Evolutionary conservation across 1,140 invertebrate species (phyloP), one percentile per base, ranked within the genome.

Genomic region (Drosophila pachea): DNA sequence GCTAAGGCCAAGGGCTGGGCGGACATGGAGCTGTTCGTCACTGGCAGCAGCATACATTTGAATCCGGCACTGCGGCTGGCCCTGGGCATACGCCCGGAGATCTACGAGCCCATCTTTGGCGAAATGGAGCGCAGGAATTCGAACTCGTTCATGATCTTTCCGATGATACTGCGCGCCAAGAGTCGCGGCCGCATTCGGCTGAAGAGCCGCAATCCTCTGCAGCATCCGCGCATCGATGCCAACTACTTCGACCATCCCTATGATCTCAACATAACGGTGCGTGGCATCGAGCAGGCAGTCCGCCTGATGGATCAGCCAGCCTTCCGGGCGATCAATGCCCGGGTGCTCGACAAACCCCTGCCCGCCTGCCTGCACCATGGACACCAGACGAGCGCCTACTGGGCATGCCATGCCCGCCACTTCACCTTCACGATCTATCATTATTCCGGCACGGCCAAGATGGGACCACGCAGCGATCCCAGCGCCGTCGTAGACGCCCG

Each of bases 391-490:
- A 92, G 93, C 47, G 90, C 88, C 1, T 97, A 96, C 79, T 95
- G 94, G 90, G 92, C 92, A n/a, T 97, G 95, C 87, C 90, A 93
- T 50, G 89, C 92, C 0, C 91, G 91, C 22, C 90, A 92, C 49
- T 92, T 94, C n/a, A 94, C 94, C 0, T 90, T 92, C n/a, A 94
- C 93, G 0, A 93, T 95, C 45, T 95, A 94, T 76, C 95, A 97
- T 88, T 93, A 93, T n/a, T 91, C 92, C 8, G 95, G 95, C 0
- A 96, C 95, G 0, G 95, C 94, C 81, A 96, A 95, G 89, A 97
- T 97, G 96, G 96, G 95, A 0, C 92, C 93, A 0, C 50, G 71
- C 5, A 88, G 69, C 9, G 95, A 96, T 89, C 90, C 90, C 14
- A 89, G 90, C 0, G 92, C 94, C 2, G 94, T 95, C 1, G 94